A percentile compares a stretch with the other conserved stretches of the same genome.
Conservation (phyloP, 2,113 vertebrate species). For the Serinus canaria region DNA sequence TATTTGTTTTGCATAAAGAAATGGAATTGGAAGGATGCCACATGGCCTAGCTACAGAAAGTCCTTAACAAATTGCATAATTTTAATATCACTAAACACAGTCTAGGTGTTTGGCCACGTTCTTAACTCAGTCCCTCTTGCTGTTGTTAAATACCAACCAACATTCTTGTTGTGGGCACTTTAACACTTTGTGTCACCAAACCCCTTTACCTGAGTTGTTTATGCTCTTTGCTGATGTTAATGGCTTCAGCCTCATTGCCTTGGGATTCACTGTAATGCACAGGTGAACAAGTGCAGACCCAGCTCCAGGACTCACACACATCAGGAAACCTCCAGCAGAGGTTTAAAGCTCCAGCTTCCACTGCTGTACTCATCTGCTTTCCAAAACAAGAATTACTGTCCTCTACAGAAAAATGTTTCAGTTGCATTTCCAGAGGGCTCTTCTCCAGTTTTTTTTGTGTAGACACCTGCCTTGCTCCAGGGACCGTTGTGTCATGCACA, state of each 20-base stretch:
- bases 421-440: background rate
- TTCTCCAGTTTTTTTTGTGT: background rate
- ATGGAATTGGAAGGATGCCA: background rate
- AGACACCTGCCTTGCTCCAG: background rate
- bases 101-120: background rate
- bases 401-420: background rate
- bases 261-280: background rate
- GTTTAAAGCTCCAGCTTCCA: background rate
- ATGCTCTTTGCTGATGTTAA: background rate
- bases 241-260: background rate
- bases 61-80: background rate
- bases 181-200: background rate
- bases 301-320: background rate
- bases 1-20: slow-evolving; percentile 1
- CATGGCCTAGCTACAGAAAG: background rate
- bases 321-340: background rate
- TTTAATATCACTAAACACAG: background rate
- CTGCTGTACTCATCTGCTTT: background rate
- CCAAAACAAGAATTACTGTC: background rate
- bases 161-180: background rate
- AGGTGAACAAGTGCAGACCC: background rate
- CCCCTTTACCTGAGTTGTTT: background rate
- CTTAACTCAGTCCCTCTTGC: background rate
- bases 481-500: background rate
- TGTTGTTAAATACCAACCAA: background rate